Conservation (phyloP, 1,140 invertebrate species). For the Megalopta genalis region DNA sequence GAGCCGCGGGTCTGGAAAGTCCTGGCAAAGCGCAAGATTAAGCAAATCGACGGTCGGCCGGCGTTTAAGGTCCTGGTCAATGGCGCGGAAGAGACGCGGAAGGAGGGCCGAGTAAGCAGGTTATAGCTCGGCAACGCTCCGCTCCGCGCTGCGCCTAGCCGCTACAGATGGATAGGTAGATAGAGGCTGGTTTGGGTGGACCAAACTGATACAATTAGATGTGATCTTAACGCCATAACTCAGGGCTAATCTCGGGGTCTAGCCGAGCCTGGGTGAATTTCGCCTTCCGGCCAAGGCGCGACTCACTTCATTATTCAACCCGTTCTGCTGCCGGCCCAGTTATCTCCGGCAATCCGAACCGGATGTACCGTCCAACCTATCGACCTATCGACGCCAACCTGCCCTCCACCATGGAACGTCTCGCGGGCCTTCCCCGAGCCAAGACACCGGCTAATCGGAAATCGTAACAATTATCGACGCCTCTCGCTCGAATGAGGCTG, state of each 20-base stretch:
- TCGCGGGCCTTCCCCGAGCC: slow-evolving; percentile 59
- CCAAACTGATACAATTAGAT: slow-evolving; percentile 80
- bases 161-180: slow-evolving; percentile 75
- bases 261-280: slow-evolving; percentile 64
- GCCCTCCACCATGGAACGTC: slow-evolving; percentile 61
- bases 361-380: slow-evolving; percentile 71
- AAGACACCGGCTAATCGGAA: slow-evolving; percentile 41
- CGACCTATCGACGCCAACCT: slow-evolving; percentile 61
- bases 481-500: neutral
- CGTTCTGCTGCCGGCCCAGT: slow-evolving; percentile 66
- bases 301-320: slow-evolving; percentile 80
- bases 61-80: slow-evolving; percentile 74
- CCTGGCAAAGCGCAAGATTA: slow-evolving; percentile 67
- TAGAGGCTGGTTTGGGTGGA: slow-evolving; percentile 68
- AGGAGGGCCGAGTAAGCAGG: slow-evolving; percentile 74
- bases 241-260: slow-evolving; percentile 77
- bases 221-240: slow-evolving; percentile 79
- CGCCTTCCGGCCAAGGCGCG: slow-evolving; percentile 74
- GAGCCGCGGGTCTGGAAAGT: slow-evolving; percentile 57
- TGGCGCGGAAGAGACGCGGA: slow-evolving; percentile 75
- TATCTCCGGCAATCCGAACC: slow-evolving; percentile 70
- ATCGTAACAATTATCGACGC: slow-evolving; percentile 36
- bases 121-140: slow-evolving; percentile 56
- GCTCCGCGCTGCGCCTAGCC: slow-evolving; percentile 54
- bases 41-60: slow-evolving; percentile 66